These are phyloP conservation scores for Muscidifurax raptorellus DNA, from an alignment of 1,140 invertebrate genomes.

Conservation along the genomic window DNA sequence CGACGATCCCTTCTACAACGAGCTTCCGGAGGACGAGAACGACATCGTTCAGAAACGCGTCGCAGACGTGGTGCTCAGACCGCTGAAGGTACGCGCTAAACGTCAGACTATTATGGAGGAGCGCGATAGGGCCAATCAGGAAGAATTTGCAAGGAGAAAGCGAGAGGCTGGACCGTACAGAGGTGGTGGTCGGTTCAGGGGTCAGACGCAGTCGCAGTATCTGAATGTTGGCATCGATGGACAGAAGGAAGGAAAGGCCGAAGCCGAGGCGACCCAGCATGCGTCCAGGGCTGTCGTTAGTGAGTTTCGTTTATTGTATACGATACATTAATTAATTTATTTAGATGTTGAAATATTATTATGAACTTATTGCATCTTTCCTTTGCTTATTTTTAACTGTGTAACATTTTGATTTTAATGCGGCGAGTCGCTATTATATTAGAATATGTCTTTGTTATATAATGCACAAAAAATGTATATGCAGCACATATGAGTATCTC, in stretches of 20 bases:
- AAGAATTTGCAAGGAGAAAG: slow-evolving; percentile 49
- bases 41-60: slow-evolving; percentile 56
- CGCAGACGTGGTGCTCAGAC: slow-evolving; percentile 55
- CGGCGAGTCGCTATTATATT: no score
- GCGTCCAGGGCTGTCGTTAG: slow-evolving; percentile 85
- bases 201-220: slow-evolving; percentile 90
- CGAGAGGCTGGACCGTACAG: slow-evolving; percentile 56
- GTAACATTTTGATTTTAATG: no score
- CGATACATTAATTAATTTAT: no score
- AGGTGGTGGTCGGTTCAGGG: slow-evolving; percentile 72
- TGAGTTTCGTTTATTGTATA: slow-evolving; percentile 77
- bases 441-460: neutral
- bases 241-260: slow-evolving; percentile 82
- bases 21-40: slow-evolving; percentile 63
- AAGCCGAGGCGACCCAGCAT: slow-evolving; percentile 84
- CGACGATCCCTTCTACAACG: slow-evolving; percentile 61
- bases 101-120: slow-evolving; percentile 58
- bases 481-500: neutral
- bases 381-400: no score
- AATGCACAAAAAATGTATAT: neutral
- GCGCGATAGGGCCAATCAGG: slow-evolving; percentile 53
- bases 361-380: no score
- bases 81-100: slow-evolving; percentile 56
- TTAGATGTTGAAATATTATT: no score
- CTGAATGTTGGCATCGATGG: slow-evolving; percentile 78